Evolutionary conservation across 2,888 invertebrate species (phyloP).

Genomic region (Drosophila mimetica): DNA sequence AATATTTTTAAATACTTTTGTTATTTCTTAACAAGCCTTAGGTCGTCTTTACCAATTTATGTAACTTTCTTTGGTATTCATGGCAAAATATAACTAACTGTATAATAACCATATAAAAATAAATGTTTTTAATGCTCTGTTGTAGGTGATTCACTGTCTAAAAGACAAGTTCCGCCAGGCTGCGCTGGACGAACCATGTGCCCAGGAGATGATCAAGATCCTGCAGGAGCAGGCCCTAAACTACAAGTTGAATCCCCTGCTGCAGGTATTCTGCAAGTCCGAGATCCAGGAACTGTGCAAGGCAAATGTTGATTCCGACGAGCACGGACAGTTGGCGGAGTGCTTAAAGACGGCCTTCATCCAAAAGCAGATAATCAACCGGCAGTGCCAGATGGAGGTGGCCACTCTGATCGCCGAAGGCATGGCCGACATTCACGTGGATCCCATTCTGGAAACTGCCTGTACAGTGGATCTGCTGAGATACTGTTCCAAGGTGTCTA

Average conservation of each 20-base stretch:
- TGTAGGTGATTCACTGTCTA: slow-evolving; percentile 90
- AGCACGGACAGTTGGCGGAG: slow-evolving; percentile 89
- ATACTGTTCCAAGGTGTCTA: slow-evolving; percentile 91
- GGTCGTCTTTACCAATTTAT: too few relatives aligned
- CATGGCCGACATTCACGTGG: slow-evolving; percentile 97
- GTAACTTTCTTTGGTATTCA: too few relatives aligned
- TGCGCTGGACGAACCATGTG: slow-evolving; percentile 90
- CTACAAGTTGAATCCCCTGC: slow-evolving; percentile 94
- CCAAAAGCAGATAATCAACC: slow-evolving; percentile 89
- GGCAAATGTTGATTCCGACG: slow-evolving; percentile 75
- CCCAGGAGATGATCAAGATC: slow-evolving; percentile 92
- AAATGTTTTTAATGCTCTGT: slow-evolving; percentile 21
- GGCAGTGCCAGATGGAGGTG: slow-evolving; percentile 92
- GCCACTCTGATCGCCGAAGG: slow-evolving; percentile 95
- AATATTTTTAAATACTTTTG: too few relatives aligned
- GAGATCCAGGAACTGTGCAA: slow-evolving; percentile 89
- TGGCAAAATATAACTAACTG: too few relatives aligned
- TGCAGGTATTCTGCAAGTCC: slow-evolving; percentile 92
- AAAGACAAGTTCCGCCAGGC: slow-evolving; percentile 91
- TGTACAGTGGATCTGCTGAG: slow-evolving; percentile 93
- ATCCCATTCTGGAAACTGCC: slow-evolving; percentile 94
- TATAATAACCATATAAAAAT: neutral
- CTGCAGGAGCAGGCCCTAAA: slow-evolving; percentile 95
- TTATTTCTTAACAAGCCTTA: neutral
- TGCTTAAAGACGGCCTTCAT: slow-evolving; percentile 94